Evolutionary conservation across 2,797 vertebrate genomes (phyloP).

Genomic region (Falco cherrug): DNA sequence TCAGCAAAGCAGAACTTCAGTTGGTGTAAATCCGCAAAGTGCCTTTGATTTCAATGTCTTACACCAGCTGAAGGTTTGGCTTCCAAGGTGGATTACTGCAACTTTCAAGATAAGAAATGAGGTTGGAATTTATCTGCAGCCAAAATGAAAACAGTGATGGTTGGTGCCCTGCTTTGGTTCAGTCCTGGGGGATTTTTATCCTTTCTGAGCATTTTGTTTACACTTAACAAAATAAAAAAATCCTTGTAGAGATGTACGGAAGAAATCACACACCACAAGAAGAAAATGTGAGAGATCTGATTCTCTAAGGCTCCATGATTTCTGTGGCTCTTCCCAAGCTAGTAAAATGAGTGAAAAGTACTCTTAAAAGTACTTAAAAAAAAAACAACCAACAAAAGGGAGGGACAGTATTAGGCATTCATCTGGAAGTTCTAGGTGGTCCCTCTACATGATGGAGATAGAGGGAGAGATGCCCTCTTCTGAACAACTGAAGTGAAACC

Average conservation of each 20-base stretch:
- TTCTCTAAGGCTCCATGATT: not conserved
- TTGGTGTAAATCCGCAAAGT: not conserved
- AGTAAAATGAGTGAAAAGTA: not conserved
- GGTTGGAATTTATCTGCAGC: not conserved
- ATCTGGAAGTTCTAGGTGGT: not conserved
- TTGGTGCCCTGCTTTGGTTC: not conserved
- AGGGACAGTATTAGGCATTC: not conserved
- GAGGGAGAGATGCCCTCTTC: not conserved
- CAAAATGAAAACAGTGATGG: not conserved
- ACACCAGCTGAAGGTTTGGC: not conserved
- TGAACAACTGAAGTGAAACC: not conserved
- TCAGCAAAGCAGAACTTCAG: not conserved
- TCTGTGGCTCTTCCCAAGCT: not conserved
- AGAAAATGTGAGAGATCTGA: not conserved
- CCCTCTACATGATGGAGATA: not conserved
- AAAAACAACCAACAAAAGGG: not conserved
- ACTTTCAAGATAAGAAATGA: constrained; percentile 16
- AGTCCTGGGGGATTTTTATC: not conserved
- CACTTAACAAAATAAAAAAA: not conserved
- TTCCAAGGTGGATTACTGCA: constrained; percentile 26
- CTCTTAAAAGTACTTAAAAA: not conserved
- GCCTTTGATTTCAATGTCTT: constrained; percentile 4
- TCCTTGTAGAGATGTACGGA: not conserved
- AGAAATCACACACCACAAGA: not conserved
- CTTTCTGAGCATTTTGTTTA: constrained; percentile 7